A percentile compares a stretch with the other conserved stretches of the same genome.
Evolutionary conservation across 2,888 invertebrate genomes (phyloP).

Genomic region (Eupithecia subfuscata): DNA sequence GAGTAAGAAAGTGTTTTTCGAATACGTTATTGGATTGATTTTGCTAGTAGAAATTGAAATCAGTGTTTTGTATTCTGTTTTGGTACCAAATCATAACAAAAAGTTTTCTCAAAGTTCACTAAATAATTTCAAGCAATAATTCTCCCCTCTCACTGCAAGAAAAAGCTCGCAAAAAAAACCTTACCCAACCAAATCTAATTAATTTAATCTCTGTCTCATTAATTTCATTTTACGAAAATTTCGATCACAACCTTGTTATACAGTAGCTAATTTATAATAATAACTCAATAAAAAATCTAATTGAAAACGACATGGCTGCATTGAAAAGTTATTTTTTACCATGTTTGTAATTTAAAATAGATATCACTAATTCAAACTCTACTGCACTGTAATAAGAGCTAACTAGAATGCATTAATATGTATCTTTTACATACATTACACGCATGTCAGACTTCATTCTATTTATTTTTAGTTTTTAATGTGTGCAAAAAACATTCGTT

Average conservation of each 20-base stretch:
- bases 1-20: background rate
- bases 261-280: background rate
- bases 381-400: conserved; percentile 16
- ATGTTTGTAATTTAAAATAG: background rate
- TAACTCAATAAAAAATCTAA: conserved; percentile 29
- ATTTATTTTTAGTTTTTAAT: background rate
- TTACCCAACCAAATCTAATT: too few species aligned
- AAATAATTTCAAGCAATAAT: too few species aligned
- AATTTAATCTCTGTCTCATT: too few species aligned
- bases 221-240: background rate
- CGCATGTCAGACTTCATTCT: conserved; percentile 3
- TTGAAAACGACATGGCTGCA: conserved; percentile 36
- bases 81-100: background rate
- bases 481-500: background rate
- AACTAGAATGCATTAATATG: background rate
- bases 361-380: conserved; percentile 12
- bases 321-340: conserved; percentile 17
- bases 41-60: background rate
- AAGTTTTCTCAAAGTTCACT: background rate
- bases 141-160: too few species aligned
- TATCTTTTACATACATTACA: conserved; percentile 16
- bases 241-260: too few species aligned
- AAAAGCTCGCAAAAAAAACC: too few species aligned
- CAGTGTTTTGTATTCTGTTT: background rate
- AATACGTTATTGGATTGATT: background rate